Conservation (phyloP, 2,113 vertebrate genomes). For the Poeciliopsis turrubarensis region DNA sequence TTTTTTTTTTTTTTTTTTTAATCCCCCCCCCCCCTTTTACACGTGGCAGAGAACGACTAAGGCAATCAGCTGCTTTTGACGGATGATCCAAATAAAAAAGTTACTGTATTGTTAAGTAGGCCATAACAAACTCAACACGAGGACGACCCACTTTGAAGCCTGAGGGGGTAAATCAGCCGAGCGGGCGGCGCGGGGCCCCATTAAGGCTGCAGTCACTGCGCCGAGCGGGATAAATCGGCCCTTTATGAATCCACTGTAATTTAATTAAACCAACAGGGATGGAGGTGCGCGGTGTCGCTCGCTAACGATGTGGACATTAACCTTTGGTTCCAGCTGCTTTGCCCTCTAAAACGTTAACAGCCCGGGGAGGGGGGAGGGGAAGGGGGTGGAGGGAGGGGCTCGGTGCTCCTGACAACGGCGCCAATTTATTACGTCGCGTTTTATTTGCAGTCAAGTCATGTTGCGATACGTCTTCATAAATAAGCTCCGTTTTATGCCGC, state of each 20-base stretch:
- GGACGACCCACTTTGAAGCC: slow-evolving; percentile 63
- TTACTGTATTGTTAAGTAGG: slow-evolving; percentile 68
- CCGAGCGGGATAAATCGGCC: slow-evolving; percentile 52
- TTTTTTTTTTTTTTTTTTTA: background rate
- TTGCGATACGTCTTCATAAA: slow-evolving; percentile 16
- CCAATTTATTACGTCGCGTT: slow-evolving; percentile 34
- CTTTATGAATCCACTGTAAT: slow-evolving; percentile 72
- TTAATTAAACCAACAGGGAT: slow-evolving; percentile 77
- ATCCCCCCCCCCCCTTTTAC: background rate
- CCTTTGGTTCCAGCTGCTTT: slow-evolving; percentile 67
- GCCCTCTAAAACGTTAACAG: slow-evolving; percentile 69
- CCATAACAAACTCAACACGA: slow-evolving; percentile 67
- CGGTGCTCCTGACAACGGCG: slow-evolving; percentile 34
- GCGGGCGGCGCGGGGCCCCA: slow-evolving; percentile 44
- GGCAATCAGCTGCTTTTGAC: slow-evolving; percentile 48
- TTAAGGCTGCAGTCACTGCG: slow-evolving; percentile 62
- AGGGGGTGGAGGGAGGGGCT: slow-evolving; percentile 6
- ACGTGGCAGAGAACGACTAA: slow-evolving; percentile 40
- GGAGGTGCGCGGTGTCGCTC: slow-evolving; percentile 57
- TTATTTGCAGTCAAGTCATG: slow-evolving; percentile 33
- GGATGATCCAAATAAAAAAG: slow-evolving; percentile 66
- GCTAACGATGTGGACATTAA: slow-evolving; percentile 74
- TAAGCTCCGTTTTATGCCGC: slow-evolving; percentile 12
- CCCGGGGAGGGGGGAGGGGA: slow-evolving; percentile 1
- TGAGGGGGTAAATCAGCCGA: slow-evolving; percentile 63